phyloP scores from a whole-genome alignment of 2,113 vertebrate genomes.

The Toxotes jaculatrix region DNA sequence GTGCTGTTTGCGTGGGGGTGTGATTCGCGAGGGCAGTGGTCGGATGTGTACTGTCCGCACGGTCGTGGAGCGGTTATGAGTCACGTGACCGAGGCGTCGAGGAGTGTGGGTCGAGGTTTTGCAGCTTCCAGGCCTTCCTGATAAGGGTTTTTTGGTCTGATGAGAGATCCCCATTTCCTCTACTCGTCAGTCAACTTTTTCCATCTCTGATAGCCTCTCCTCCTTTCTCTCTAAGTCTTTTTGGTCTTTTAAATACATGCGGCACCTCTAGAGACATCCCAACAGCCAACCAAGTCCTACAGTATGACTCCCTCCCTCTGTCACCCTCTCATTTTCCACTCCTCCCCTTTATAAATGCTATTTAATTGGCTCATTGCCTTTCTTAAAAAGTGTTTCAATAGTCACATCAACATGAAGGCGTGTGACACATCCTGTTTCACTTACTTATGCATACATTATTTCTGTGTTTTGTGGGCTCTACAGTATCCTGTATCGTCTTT shows the following conservation, averaged over 20 bases:
- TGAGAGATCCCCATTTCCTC: slow-evolving; percentile 80
- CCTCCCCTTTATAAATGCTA: slow-evolving; percentile 64
- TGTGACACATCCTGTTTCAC: background rate
- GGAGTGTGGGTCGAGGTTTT: slow-evolving; percentile 56
- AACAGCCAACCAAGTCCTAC: slow-evolving; percentile 82
- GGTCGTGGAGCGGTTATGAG: slow-evolving; percentile 50
- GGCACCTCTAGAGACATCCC: slow-evolving; percentile 71
- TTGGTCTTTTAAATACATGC: slow-evolving; percentile 80
- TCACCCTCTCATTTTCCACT: slow-evolving; percentile 65
- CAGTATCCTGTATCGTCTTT: slow-evolving; percentile 30
- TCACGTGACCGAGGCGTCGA: slow-evolving; percentile 47
- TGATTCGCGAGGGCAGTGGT: slow-evolving; percentile 56
- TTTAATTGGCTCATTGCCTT: slow-evolving; percentile 49
- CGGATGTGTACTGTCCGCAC: slow-evolving; percentile 63
- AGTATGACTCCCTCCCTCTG: slow-evolving; percentile 69
- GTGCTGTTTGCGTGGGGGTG: slow-evolving; percentile 64
- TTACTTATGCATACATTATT: background rate
- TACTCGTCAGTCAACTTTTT: slow-evolving; percentile 62
- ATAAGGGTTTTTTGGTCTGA: slow-evolving; percentile 73
- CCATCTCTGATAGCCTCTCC: slow-evolving; percentile 67
- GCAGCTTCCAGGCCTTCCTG: slow-evolving; percentile 64
- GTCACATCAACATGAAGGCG: slow-evolving; percentile 19
- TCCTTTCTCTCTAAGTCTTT: slow-evolving; percentile 71
- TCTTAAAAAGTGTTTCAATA: slow-evolving; percentile 35
- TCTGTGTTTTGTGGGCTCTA: slow-evolving; percentile 8